Evolutionary conservation across 2,113 vertebrate species (phyloP), one percentile per base, ranked within the genome.

Genomic region (Mesocricetus auratus): DNA sequence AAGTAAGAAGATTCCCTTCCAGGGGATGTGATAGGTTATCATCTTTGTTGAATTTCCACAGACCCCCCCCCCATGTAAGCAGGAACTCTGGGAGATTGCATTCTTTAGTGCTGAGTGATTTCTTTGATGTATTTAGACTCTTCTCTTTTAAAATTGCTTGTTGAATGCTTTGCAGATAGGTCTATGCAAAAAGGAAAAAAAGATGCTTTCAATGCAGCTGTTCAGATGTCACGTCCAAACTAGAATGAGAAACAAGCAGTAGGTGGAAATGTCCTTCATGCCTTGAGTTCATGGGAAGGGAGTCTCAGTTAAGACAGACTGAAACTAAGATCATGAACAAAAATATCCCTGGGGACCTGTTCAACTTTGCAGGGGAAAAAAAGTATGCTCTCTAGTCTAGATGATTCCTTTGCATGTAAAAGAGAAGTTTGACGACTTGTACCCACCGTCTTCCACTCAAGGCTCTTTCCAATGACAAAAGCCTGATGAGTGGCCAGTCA

Each of bases 141-240:
- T 96, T 97, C 97, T 87, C 4, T 7, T 96, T 93, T 93, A 94
- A 78, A 58, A 56, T 19, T 22, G 5, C 78, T 2, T 33, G 53
- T 4, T 89, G 5, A 53, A 7, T 94, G n/a, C 64, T 96, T 39
- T 60, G 3, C 31, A 60, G 31, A 42, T 39, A 88, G 29, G 17
- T 33, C 6, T 33, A 7, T 78, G 31, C 36, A 13, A 56, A 56
- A 53, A 53, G 87, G 69, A 86, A 83, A 26, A 33, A 73, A 81
- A 78, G 56, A 36, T 97, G 19, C 12, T 78, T 92, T 79, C 73
- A 24, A 26, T 95, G 42, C 1, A 33, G 39, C 74, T 95, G 21
- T 85, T 42, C 16, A 79, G 31, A 58, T 60, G 1, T 77, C 64
- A 66, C 29, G 50, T 60, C 58, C 17, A 26, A 42, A 50, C 47